Conservation (phyloP, 2,888 invertebrate species). For the Abrostola tripartita region DNA sequence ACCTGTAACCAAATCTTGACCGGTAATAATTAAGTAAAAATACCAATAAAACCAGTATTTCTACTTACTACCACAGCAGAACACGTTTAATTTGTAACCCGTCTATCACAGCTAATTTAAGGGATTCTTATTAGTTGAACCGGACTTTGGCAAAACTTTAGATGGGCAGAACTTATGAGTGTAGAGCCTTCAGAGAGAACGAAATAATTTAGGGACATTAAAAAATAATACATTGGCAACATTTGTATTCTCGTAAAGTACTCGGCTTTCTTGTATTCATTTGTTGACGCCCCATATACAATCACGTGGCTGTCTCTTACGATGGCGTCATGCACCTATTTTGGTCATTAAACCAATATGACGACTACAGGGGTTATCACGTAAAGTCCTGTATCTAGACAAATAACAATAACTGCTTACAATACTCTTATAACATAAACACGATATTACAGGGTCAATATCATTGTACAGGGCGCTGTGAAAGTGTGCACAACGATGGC, state of each 20-base stretch:
- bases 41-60: neutral
- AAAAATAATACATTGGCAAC: too few relatives aligned
- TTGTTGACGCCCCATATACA: slow-evolving; percentile 9
- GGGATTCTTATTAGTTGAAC: neutral
- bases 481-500: too few relatives aligned
- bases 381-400: neutral
- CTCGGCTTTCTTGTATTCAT: slow-evolving; percentile 14
- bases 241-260: too few relatives aligned
- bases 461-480: too few relatives aligned
- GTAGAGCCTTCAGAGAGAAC: too few relatives aligned
- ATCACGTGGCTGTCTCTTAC: slow-evolving; percentile 1
- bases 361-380: slow-evolving; percentile 16
- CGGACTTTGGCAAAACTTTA: neutral
- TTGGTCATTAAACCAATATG: slow-evolving; percentile 22
- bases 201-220: too few relatives aligned
- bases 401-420: neutral
- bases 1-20: neutral
- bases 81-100: slow-evolving; percentile 3
- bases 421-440: neutral
- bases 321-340: slow-evolving; percentile 42
- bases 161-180: neutral
- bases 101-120: neutral
- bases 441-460: too few relatives aligned
- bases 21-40: neutral
- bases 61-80: neutral